Conservation (phyloP, 2,888 invertebrate genomes). For the Parthenolecanium corni region DNA sequence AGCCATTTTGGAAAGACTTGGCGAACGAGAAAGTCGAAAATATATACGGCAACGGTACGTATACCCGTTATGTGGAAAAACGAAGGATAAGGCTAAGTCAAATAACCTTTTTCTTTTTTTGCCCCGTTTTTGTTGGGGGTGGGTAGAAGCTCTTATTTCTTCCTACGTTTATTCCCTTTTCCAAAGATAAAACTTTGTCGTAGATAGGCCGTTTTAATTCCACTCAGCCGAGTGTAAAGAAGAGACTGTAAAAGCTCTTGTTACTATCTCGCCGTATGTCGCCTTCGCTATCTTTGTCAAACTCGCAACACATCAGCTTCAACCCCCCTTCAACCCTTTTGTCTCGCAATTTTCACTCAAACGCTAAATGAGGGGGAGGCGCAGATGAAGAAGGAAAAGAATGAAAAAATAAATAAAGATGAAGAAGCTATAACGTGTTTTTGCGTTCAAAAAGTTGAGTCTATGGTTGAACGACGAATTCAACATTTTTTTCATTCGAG, state of each 20-base stretch:
- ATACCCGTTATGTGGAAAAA: too few species aligned
- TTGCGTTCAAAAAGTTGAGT: neutral
- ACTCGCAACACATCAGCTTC: constrained; percentile 5
- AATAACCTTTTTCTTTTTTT: too few species aligned
- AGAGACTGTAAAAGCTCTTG: constrained; percentile 21
- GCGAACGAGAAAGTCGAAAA: too few species aligned
- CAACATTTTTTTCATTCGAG: neutral
- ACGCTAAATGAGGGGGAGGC: too few species aligned
- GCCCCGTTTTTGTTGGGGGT: too few species aligned
- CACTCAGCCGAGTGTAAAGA: constrained; percentile 24
- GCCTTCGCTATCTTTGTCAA: constrained; percentile 2
- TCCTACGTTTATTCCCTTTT: too few species aligned
- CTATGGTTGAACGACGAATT: constrained; percentile 1
- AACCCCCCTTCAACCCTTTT: constrained; percentile 7
- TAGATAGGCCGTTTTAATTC: constrained; percentile 25
- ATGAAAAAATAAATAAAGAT: neutral
- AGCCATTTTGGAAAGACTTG: constrained; percentile 1
- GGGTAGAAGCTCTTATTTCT: too few species aligned
- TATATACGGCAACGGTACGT: too few species aligned
- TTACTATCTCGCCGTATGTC: constrained; percentile 21
- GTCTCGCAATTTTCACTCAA: constrained; percentile 5
- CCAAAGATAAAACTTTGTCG: constrained; percentile 13
- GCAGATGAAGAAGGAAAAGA: neutral
- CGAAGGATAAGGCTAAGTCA: too few species aligned
- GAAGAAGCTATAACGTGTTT: neutral